Evolutionary conservation across 1,140 invertebrate genomes (phyloP).

Genomic region (Pogonognathellus flavescens): DNA sequence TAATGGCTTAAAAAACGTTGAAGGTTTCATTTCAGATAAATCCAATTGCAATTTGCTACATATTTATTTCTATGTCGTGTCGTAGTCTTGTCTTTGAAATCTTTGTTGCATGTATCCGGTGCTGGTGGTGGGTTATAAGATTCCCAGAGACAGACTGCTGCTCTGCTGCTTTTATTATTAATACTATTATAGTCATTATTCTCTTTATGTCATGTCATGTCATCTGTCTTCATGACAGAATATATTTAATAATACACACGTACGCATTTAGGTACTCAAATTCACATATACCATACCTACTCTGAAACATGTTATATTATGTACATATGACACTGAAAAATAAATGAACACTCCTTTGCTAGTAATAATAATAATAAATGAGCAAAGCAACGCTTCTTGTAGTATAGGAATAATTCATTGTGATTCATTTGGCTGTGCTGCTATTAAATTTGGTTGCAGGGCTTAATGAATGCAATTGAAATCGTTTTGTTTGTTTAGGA

Average conservation of each 20-base stretch:
- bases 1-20: neutral
- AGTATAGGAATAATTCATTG: too few species aligned
- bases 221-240: constrained; percentile 33
- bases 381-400: too few species aligned
- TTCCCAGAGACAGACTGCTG: neutral
- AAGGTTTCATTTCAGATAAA: constrained; percentile 43
- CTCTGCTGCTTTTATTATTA: neutral
- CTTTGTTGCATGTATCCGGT: constrained; percentile 36
- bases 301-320: too few species aligned
- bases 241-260: neutral
- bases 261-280: neutral
- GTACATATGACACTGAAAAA: constrained; percentile 29
- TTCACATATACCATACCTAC: too few species aligned
- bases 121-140: too few species aligned
- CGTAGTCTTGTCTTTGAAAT: neutral
- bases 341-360: neutral
- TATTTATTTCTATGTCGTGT: constrained; percentile 6
- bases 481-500: neutral
- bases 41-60: constrained; percentile 47
- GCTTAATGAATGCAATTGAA: neutral
- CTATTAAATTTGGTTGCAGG: neutral
- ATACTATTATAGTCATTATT: neutral
- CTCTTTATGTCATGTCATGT: constrained; percentile 36
- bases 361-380: neutral
- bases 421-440: too few species aligned